Base-by-base conservation (phyloP, 2,113 vertebrate genomes). In the Takifugu flavidus region DNA sequence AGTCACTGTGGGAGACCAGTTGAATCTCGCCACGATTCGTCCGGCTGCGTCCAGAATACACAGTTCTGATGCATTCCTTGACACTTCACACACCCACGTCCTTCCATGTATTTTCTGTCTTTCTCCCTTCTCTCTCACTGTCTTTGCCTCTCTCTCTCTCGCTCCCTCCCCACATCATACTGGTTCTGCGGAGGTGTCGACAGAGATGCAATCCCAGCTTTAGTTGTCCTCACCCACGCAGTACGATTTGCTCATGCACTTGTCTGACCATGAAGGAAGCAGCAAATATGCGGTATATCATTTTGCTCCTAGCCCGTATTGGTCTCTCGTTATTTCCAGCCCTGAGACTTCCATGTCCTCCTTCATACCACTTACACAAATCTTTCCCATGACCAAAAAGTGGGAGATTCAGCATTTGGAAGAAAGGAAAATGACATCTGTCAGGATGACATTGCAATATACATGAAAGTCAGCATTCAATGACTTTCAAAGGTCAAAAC, bases 171-270 rank as follows among this genome's bases (percentile, higher is more conserved):
- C 61, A 74, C 77, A 76, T 70, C 71, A 53, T n/a, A 1, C 75
- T 73, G 72, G 80, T 70, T 85, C 65, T 87, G 85, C 73, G 71
- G 82, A 83, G 85, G 85, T 80, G 85, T 87, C 77, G 75, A 63
- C 67, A 76, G 68, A 82, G 72, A 85, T 62, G 66, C 74, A 75
- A 68, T 82, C 72, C 75, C 76, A 53, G 65, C 76, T 71, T 72
- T 57, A 80, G 74, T 74, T 76, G 76, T 69, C 49, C 1, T 73
- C 87, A 74, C 87, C 83, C 80, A 84, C 85, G 64, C 76, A 74
- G 51, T 29, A 74, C 64, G 62, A 75, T 80, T 75, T 64, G 56
- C 76, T 62, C 63, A 34, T 57, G 65, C 74, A 77, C 77, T 67
- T 74, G 77, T 78, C 69, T 56, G 63, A 78, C 69, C 63, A 62